phyloP scores from a whole-genome alignment of 2,797 vertebrate genomes.

The Ctenopoma multispine region DNA sequence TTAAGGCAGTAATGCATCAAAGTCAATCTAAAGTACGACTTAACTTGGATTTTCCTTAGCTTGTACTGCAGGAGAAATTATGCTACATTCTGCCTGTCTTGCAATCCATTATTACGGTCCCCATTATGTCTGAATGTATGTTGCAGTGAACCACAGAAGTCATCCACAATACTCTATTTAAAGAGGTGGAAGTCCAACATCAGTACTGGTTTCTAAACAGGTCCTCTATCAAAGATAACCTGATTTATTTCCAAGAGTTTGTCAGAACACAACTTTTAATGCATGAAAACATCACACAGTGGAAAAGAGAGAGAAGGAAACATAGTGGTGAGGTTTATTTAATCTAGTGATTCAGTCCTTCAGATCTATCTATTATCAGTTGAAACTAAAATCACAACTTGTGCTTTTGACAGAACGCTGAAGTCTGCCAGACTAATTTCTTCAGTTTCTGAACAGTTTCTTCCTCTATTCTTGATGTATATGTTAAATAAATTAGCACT shows the following conservation, averaged over 20 bases:
- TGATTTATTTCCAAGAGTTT: slow-evolving; percentile 45
- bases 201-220: slow-evolving; percentile 28
- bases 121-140: slow-evolving; percentile 22
- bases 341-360: neutral
- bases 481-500: slow-evolving; percentile 2
- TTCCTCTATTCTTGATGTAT: neutral
- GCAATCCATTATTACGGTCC: slow-evolving; percentile 16
- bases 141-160: slow-evolving; percentile 1
- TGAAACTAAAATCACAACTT: neutral
- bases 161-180: neutral
- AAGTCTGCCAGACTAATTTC: neutral
- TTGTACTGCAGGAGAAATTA: slow-evolving; percentile 9
- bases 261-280: slow-evolving; percentile 36
- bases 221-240: slow-evolving; percentile 13
- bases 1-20: neutral
- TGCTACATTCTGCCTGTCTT: slow-evolving; percentile 7
- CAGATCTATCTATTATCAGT: neutral
- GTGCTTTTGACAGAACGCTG: neutral
- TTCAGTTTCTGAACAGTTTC: neutral
- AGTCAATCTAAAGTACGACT: slow-evolving; percentile 21
- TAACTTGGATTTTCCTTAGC: slow-evolving; percentile 4
- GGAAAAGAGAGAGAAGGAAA: neutral
- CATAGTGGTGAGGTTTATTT: neutral
- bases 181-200: slow-evolving; percentile 21
- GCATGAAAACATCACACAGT: slow-evolving; percentile 36